Evolutionary conservation across 2,113 vertebrate genomes (phyloP).

Genomic region (Puma concolor): DNA sequence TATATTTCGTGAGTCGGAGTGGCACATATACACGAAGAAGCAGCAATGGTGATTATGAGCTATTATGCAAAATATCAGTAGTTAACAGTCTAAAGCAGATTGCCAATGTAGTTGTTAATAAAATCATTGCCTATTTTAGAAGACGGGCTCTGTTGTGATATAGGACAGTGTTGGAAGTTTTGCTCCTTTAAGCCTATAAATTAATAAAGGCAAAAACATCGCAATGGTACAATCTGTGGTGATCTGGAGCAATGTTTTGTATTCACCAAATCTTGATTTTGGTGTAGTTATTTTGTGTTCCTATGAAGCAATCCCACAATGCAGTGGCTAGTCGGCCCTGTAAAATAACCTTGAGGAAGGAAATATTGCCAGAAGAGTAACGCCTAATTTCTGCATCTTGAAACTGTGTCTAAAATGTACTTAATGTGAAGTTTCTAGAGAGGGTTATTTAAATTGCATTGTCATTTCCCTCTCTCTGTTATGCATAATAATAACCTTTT

Average conservation of each 20-base stretch:
- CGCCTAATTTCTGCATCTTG: slow-evolving; percentile 49
- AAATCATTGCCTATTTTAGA: background rate
- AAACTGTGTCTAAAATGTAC: slow-evolving; percentile 42
- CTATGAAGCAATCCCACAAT: background rate
- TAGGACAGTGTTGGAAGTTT: background rate
- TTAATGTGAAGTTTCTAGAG: slow-evolving; percentile 7
- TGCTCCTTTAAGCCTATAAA: slow-evolving; percentile 31
- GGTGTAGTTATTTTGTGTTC: background rate
- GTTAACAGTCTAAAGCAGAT: background rate
- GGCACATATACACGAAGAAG: background rate
- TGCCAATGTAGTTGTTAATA: slow-evolving; percentile 5
- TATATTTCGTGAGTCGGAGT: background rate
- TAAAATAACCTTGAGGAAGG: background rate
- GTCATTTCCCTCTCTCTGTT: slow-evolving; percentile 52
- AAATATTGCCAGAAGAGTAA: slow-evolving; percentile 30
- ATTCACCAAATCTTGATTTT: slow-evolving; percentile 3
- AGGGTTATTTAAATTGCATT: slow-evolving; percentile 53
- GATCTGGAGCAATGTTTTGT: background rate
- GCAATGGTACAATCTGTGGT: background rate
- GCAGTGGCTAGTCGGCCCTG: background rate
- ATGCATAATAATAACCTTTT: slow-evolving; percentile 36
- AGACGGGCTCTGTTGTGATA: background rate
- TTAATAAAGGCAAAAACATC: background rate
- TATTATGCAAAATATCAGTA: background rate
- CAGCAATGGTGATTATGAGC: background rate